A percentile compares a stretch with the other conserved stretches of the same genome.
phyloP scores from a whole-genome alignment of 2,888 invertebrate genomes.

The Chelonus formosanus region DNA sequence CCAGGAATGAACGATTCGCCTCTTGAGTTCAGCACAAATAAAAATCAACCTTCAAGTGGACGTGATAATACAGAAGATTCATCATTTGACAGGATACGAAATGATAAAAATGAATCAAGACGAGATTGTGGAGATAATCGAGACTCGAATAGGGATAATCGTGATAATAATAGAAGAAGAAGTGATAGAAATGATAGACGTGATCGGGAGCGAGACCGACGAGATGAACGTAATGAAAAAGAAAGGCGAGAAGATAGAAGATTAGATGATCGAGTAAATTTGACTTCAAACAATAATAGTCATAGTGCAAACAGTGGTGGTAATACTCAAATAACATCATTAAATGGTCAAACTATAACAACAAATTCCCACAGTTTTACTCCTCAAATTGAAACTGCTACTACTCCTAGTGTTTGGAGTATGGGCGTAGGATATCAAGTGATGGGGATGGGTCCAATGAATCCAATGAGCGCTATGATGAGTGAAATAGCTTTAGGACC shows the following conservation, averaged over 20 bases:
- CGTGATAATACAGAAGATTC: conserved; percentile 57
- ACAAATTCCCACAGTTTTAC: conserved; percentile 53
- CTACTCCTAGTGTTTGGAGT: conserved; percentile 55
- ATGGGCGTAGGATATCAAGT: conserved; percentile 67
- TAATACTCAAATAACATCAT: conserved; percentile 49
- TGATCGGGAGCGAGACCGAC: conserved; percentile 54
- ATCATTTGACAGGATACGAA: conserved; percentile 50
- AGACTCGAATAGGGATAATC: conserved; percentile 58
- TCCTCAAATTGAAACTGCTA: conserved; percentile 53
- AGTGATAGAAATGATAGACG: conserved; percentile 57
- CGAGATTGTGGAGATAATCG: conserved; percentile 63
- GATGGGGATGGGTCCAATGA: conserved; percentile 69
- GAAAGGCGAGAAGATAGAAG: conserved; percentile 36
- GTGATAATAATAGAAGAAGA: conserved; percentile 61
- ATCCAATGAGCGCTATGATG: conserved; percentile 64
- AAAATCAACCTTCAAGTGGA: conserved; percentile 70
- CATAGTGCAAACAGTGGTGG: conserved; percentile 45
- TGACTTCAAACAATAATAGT: conserved; percentile 40
- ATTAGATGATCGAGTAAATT: conserved; percentile 31
- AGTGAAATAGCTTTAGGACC: conserved; percentile 59
- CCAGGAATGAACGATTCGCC: conserved; percentile 72
- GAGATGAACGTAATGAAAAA: conserved; percentile 37
- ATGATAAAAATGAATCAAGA: conserved; percentile 59
- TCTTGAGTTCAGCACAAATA: conserved; percentile 72
- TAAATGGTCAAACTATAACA: conserved; percentile 45